Evolutionary conservation across 2,888 invertebrate species (phyloP).

Genomic region (Aleiodes leptofemur): DNA sequence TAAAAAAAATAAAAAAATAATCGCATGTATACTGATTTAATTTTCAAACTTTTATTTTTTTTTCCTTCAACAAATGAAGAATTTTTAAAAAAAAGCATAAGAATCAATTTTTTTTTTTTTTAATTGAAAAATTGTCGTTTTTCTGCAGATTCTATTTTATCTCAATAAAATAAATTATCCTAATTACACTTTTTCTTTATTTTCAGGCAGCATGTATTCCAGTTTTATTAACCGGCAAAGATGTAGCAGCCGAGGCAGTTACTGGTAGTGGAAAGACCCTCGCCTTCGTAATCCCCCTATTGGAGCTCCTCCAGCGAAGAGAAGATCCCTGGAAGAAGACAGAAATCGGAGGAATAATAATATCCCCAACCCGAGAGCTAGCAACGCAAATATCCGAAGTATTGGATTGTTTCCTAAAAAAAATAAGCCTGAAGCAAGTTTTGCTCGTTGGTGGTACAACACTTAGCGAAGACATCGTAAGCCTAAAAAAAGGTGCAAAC

Average conservation of each 20-base stretch:
- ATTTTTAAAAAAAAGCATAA: too few species aligned
- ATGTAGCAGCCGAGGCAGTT: conserved; percentile 98
- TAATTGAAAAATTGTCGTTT: too few species aligned
- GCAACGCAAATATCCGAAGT: conserved; percentile 91
- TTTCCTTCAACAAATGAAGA: too few species aligned
- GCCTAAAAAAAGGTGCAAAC: conserved; percentile 85
- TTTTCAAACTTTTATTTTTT: too few species aligned
- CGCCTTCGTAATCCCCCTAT: conserved; percentile 93
- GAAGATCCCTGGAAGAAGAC: conserved; percentile 82
- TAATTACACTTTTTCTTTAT: too few species aligned
- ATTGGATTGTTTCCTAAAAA: conserved; percentile 75
- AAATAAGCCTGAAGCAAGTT: conserved; percentile 77
- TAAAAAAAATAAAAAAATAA: too few species aligned
- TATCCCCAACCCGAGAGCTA: conserved; percentile 97
- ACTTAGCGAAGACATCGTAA: conserved; percentile 84
- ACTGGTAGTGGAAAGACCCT: conserved; percentile 99
- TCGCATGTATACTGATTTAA: too few species aligned
- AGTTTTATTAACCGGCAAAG: conserved; percentile 90
- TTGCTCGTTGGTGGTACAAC: conserved; percentile 89
- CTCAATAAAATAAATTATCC: too few species aligned
- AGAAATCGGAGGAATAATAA: conserved; percentile 91
- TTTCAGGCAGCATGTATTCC: conserved; percentile 88
- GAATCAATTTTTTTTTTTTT: too few species aligned
- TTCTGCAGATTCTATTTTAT: too few species aligned
- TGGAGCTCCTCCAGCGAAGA: conserved; percentile 85